Percentiles rank a stretch among this genome's conserved stretches.
These are phyloP conservation scores for Diarsia mendica DNA, from an alignment of 2,888 invertebrate species.

Conservation along the genomic window DNA sequence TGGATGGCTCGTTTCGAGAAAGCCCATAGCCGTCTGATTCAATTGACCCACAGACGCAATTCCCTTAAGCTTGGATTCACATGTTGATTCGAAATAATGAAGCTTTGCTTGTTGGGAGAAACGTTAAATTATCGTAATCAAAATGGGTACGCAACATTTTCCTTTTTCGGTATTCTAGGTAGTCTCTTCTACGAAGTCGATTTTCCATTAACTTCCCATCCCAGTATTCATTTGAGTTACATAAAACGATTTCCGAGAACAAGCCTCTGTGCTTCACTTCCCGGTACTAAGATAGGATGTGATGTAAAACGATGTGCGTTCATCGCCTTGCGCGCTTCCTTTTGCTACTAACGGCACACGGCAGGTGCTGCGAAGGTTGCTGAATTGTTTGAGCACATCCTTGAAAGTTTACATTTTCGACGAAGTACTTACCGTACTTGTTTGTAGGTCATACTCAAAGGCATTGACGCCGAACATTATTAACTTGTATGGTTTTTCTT, in stretches of 20 bases:
- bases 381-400: slow-evolving; percentile 54
- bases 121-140: slow-evolving; percentile 18
- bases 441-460: slow-evolving; percentile 42
- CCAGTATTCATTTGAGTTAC: slow-evolving; percentile 25
- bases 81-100: slow-evolving; percentile 43
- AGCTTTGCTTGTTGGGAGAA: slow-evolving; percentile 14
- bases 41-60: slow-evolving; percentile 54
- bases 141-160: slow-evolving; percentile 9
- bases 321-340: slow-evolving; percentile 67
- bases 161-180: not conserved
- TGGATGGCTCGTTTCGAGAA: slow-evolving; percentile 60
- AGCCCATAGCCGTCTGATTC: slow-evolving; percentile 55
- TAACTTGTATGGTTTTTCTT: slow-evolving; percentile 38
- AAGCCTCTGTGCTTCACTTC: slow-evolving; percentile 59
- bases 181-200: not conserved
- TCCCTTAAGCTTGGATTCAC: slow-evolving; percentile 38
- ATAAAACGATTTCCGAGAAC: slow-evolving; percentile 51
- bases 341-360: slow-evolving; percentile 37
- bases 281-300: slow-evolving; percentile 61
- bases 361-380: slow-evolving; percentile 54
- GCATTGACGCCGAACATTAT: slow-evolving; percentile 9
- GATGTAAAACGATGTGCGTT: slow-evolving; percentile 54
- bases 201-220: slow-evolving; percentile 11
- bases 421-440: slow-evolving; percentile 27
- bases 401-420: slow-evolving; percentile 55